Evolutionary conservation across 2,888 invertebrate species (phyloP).

Genomic region (Tipula vernalis): DNA sequence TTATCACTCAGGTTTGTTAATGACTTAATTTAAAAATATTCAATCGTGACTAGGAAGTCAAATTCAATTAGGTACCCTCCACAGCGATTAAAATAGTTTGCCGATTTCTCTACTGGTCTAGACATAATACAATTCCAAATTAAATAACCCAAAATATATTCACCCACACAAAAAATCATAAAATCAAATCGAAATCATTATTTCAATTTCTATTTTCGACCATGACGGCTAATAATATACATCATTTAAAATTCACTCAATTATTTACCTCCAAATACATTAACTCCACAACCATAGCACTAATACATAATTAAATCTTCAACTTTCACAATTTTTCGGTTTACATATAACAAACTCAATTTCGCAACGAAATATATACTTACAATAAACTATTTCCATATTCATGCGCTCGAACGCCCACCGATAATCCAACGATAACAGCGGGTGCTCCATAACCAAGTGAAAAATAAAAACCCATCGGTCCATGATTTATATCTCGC

Average conservation of each 20-base stretch:
- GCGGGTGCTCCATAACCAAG: slow-evolving; percentile 89
- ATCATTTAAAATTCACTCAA: not conserved
- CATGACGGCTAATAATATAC: not conserved
- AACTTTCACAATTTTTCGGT: not conserved
- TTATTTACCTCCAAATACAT: not conserved
- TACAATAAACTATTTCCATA: slow-evolving; percentile 91
- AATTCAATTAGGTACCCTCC: too few relatives aligned
- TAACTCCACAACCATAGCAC: not conserved
- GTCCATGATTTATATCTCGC: slow-evolving; percentile 91
- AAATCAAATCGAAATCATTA: slow-evolving; percentile 11
- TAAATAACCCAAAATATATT: not conserved
- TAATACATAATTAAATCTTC: not conserved
- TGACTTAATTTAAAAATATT: too few relatives aligned
- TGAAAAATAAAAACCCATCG: slow-evolving; percentile 83
- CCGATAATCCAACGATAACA: slow-evolving; percentile 77
- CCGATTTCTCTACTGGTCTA: not conserved
- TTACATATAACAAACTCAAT: not conserved
- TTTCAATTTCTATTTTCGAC: not conserved
- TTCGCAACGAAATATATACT: slow-evolving; percentile 35
- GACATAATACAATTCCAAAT: not conserved
- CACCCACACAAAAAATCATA: not conserved
- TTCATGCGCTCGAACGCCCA: slow-evolving; percentile 85
- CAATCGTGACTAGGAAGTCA: too few relatives aligned
- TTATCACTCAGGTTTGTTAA: too few relatives aligned
- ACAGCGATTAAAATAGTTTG: too few relatives aligned